A percentile compares a stretch with the other conserved stretches of the same genome.
Conservation (phyloP, 1,140 invertebrate species). For the Bilobella aurantiaca region DNA sequence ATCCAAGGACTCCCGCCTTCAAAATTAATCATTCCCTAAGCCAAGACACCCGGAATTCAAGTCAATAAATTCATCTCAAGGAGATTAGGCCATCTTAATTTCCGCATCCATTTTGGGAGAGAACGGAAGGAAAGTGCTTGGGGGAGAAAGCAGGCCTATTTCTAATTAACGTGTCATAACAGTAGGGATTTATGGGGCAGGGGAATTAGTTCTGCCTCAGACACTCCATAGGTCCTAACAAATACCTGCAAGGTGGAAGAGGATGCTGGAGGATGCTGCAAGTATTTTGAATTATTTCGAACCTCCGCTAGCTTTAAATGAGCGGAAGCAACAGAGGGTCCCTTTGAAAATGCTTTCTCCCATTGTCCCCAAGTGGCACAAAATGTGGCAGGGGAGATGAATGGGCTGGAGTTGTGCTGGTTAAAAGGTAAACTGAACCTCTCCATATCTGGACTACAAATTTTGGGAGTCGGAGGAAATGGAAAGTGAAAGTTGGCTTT, state of each 20-base stretch:
- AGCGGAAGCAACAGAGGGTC: background rate
- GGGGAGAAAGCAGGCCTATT: background rate
- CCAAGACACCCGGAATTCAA: background rate
- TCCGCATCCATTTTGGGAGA: too few species aligned
- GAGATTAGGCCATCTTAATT: constrained; percentile 4
- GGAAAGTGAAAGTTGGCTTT: background rate
- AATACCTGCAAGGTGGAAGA: background rate
- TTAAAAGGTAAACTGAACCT: too few species aligned
- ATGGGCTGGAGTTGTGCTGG: background rate
- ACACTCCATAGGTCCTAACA: background rate
- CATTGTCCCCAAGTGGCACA: background rate
- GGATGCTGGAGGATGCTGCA: background rate
- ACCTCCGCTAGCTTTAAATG: too few species aligned
- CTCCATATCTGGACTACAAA: background rate
- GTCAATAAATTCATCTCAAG: background rate
- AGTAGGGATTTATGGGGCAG: background rate
- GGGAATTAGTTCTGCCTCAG: background rate
- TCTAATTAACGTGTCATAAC: constrained; percentile 8
- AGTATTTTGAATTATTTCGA: background rate
- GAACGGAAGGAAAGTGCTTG: background rate
- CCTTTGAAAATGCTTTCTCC: background rate
- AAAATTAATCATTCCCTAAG: constrained; percentile 1
- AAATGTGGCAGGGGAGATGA: background rate
- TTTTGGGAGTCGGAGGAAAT: background rate
- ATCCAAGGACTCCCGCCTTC: constrained; percentile 4